Evolutionary conservation across 2,888 invertebrate genomes (phyloP).

Genomic region (Callimorpha dominula): DNA sequence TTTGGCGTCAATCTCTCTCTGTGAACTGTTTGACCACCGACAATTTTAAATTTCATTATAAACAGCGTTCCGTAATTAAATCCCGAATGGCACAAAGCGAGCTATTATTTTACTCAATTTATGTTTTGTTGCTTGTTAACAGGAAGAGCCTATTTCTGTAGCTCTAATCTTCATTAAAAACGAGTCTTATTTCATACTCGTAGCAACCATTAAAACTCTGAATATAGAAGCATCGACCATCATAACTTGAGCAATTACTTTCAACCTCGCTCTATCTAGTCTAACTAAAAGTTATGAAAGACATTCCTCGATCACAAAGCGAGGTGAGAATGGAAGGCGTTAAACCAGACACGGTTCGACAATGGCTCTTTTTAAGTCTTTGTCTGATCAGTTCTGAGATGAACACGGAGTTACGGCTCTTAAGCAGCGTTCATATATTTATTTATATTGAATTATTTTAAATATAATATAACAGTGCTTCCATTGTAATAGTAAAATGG

Average conservation of each 20-base stretch:
- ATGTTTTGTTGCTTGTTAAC: background rate
- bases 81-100: background rate
- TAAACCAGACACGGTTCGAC: constrained; percentile 66
- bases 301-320: constrained; percentile 64
- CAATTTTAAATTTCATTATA: too few species aligned
- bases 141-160: background rate
- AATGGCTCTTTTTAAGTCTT: constrained; percentile 71
- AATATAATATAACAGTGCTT: too few species aligned
- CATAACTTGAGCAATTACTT: constrained; percentile 45
- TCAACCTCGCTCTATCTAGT: constrained; percentile 31
- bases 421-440: constrained; percentile 1
- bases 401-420: constrained; percentile 39
- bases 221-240: constrained; percentile 23
- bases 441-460: background rate
- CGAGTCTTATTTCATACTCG: background rate
- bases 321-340: constrained; percentile 70
- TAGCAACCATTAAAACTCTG: constrained; percentile 17
- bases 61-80: background rate
- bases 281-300: constrained; percentile 56
- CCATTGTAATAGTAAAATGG: background rate
- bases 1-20: too few species aligned
- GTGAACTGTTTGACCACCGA: too few species aligned
- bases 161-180: background rate
- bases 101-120: background rate
- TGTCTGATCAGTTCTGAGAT: constrained; percentile 58